These are phyloP conservation scores for Synchiropus splendidus DNA, from an alignment of 2,113 vertebrate species.

Conservation along the genomic window DNA sequence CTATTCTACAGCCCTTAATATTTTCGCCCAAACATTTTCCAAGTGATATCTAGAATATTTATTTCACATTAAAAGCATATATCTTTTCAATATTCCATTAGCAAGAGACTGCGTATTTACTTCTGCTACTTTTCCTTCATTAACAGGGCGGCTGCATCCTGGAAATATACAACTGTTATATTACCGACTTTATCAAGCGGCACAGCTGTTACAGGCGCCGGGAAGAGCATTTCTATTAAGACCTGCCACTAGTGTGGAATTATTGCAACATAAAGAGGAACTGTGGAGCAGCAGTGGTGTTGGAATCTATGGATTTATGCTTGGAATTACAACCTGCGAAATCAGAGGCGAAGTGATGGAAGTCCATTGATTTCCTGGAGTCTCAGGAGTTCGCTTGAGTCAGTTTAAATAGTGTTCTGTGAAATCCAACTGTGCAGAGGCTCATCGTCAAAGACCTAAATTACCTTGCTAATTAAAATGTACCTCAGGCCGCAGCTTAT, in stretches of 20 bases:
- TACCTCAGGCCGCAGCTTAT: constrained; percentile 30
- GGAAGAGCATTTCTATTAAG: constrained; percentile 45
- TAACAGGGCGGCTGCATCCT: constrained; percentile 4
- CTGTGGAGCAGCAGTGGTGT: neutral
- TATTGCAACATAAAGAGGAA: constrained; percentile 22
- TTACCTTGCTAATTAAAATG: constrained; percentile 25
- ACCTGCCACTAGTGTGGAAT: constrained; percentile 33
- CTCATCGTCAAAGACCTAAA: no score
- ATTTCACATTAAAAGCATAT: no score
- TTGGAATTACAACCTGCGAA: constrained; percentile 13
- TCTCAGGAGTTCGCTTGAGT: no score
- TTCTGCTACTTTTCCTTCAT: no score
- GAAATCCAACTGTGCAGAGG: no score
- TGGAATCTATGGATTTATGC: constrained; percentile 14
- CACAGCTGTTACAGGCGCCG: constrained; percentile 17
- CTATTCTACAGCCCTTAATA: no score
- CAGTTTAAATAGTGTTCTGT: no score
- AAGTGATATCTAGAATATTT: no score
- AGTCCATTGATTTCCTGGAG: constrained; percentile 5
- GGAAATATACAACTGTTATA: neutral
- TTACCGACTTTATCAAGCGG: constrained; percentile 2
- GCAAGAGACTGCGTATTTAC: no score
- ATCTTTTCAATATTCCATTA: no score
- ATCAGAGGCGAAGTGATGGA: constrained; percentile 19
- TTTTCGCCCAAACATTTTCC: no score